These are phyloP conservation scores for Agonopterix arenella DNA, from an alignment of 2,888 invertebrate species.

Conservation along the genomic window DNA sequence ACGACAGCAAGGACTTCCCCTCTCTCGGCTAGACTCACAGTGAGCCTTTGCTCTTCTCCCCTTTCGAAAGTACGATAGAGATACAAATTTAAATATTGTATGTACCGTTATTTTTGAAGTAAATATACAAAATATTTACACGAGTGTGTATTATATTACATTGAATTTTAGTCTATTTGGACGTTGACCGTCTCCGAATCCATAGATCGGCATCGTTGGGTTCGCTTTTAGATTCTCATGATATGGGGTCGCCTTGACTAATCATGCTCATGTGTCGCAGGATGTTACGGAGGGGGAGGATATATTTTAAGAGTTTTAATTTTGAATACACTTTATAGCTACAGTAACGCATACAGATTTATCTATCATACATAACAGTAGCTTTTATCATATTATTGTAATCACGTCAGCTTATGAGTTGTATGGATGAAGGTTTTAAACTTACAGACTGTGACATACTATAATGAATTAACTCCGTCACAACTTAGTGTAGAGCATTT, in stretches of 20 bases:
- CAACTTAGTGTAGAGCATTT: conserved; percentile 68
- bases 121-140: conserved; percentile 78
- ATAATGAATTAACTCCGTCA: conserved; percentile 69
- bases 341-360: conserved; percentile 44
- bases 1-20: conserved; percentile 97
- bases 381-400: conserved; percentile 65
- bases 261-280: conserved; percentile 36
- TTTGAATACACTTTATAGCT: conserved; percentile 55
- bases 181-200: conserved; percentile 31
- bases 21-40: conserved; percentile 85
- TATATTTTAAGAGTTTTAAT: conserved; percentile 50
- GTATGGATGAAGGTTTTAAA: conserved; percentile 46
- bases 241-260: conserved; percentile 20
- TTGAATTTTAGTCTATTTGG: conserved; percentile 42
- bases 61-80: conserved; percentile 65
- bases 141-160: conserved; percentile 71
- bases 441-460: conserved; percentile 61
- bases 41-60: conserved; percentile 63
- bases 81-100: conserved; percentile 74
- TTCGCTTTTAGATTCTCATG: conserved; percentile 27
- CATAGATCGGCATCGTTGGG: conserved; percentile 22
- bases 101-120: conserved; percentile 77
- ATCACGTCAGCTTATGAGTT: conserved; percentile 64
- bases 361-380: conserved; percentile 66
- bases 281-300: conserved; percentile 58